Percentiles rank a stretch among this genome's conserved stretches.
These are phyloP conservation scores for Neoaliturus tenellus DNA, from an alignment of 2,888 invertebrate species.

Conservation along the genomic window DNA sequence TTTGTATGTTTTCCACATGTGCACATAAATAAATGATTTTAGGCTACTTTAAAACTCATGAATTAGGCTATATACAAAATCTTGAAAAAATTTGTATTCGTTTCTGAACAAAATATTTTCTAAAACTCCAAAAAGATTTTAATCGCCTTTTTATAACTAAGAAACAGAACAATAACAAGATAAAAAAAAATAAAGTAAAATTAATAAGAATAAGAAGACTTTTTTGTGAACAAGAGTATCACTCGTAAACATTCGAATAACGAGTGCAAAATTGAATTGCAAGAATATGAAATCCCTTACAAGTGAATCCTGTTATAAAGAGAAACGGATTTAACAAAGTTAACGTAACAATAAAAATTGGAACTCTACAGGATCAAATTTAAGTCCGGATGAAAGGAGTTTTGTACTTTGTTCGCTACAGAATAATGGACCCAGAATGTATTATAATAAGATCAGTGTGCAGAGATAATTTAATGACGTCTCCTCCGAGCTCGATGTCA, in stretches of 20 bases:
- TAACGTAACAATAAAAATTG: conserved; percentile 22
- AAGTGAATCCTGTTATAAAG: not conserved
- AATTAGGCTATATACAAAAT: too few relatives aligned
- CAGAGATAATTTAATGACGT: conserved; percentile 37
- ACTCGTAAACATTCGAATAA: not conserved
- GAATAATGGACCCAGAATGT: conserved; percentile 10
- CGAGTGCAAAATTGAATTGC: not conserved
- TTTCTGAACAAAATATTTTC: too few relatives aligned
- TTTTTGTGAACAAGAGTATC: not conserved
- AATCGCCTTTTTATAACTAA: too few relatives aligned
- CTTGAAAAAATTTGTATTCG: too few relatives aligned
- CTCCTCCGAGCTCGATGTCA: conserved; percentile 14
- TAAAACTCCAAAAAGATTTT: too few relatives aligned
- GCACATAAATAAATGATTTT: too few relatives aligned
- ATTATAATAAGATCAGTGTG: conserved; percentile 41
- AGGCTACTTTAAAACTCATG: too few relatives aligned
- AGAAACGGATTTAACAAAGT: conserved; percentile 17
- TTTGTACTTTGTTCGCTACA: conserved; percentile 11
- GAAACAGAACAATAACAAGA: too few relatives aligned
- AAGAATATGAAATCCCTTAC: not conserved
- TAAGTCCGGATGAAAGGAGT: conserved; percentile 1
- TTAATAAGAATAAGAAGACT: too few relatives aligned
- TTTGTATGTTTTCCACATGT: too few relatives aligned
- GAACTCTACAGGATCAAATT: conserved; percentile 2
- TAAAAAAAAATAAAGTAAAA: too few relatives aligned